Evolutionary conservation across 2,888 invertebrate species (phyloP).

Genomic region (Apotomis betuletana): DNA sequence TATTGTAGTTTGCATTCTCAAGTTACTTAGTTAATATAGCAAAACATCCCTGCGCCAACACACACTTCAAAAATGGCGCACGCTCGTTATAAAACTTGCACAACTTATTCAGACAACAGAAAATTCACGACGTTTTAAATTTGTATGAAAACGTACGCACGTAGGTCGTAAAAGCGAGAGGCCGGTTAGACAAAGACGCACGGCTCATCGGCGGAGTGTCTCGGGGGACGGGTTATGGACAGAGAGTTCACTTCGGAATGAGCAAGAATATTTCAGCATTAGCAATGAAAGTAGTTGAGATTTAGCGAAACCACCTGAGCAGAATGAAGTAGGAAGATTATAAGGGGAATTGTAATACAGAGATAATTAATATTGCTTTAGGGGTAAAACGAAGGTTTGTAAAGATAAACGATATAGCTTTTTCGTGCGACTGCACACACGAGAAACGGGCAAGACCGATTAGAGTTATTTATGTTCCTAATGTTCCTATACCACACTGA

Average conservation of each 20-base stretch:
- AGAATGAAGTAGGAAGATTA: too few relatives aligned
- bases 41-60: too few relatives aligned
- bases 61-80: neutral
- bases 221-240: neutral
- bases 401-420: too few relatives aligned
- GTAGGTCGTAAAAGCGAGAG: neutral
- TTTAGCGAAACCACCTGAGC: neutral
- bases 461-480: too few relatives aligned
- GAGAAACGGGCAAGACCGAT: too few relatives aligned
- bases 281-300: neutral
- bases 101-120: slow-evolving; percentile 11
- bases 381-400: too few relatives aligned
- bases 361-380: too few relatives aligned
- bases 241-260: neutral
- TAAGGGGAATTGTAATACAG: too few relatives aligned
- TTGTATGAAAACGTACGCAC: slow-evolving; percentile 11
- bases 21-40: too few relatives aligned
- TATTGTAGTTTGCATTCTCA: too few relatives aligned
- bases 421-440: too few relatives aligned
- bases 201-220: slow-evolving; percentile 19
- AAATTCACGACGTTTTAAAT: slow-evolving; percentile 10
- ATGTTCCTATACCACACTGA: too few relatives aligned
- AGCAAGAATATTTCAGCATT: neutral
- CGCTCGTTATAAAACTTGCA: slow-evolving; percentile 18
- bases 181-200: slow-evolving; percentile 4